Percentiles rank a stretch among this genome's conserved stretches.
Conservation (phyloP, 2,797 vertebrate species). For the Sebastes iracundus region DNA sequence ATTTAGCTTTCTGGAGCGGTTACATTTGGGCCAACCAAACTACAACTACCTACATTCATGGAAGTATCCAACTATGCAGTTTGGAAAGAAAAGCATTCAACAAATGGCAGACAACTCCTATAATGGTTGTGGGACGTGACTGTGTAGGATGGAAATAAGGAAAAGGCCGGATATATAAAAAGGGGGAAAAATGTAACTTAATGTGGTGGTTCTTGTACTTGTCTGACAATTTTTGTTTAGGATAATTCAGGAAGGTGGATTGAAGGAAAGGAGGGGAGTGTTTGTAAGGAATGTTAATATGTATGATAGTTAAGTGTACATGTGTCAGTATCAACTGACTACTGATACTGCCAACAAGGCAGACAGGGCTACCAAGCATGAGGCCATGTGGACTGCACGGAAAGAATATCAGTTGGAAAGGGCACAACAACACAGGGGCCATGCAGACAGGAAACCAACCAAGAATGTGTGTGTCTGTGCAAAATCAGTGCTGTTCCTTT, state of each 20-base stretch:
- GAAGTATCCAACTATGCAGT: constrained; percentile 6
- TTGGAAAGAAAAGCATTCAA: background rate
- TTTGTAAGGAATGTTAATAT: constrained; percentile 50
- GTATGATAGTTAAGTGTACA: constrained; percentile 19
- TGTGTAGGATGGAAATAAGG: constrained; percentile 19
- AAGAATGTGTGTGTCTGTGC: background rate
- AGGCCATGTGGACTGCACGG: background rate
- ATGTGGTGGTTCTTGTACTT: constrained; percentile 19
- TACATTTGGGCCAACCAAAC: constrained; percentile 9
- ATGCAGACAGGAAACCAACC: background rate
- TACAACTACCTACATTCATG: constrained; percentile 12
- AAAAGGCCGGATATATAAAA: background rate
- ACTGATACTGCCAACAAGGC: constrained; percentile 23
- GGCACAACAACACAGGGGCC: background rate
- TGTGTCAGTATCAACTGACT: constrained; percentile 15
- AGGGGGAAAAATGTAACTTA: background rate
- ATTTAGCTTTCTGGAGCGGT: constrained; percentile 21
- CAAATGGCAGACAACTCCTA: constrained; percentile 24
- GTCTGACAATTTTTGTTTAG: constrained; percentile 8
- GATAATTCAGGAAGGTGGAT: constrained; percentile 23
- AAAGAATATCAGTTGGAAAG: constrained; percentile 8
- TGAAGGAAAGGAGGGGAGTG: constrained; percentile 26
- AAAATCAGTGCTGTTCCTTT: background rate
- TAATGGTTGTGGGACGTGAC: constrained; percentile 1
- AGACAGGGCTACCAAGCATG: constrained; percentile 20